Conservation (phyloP, 2,113 vertebrate species). For the Odocoileus hemionus region DNA sequence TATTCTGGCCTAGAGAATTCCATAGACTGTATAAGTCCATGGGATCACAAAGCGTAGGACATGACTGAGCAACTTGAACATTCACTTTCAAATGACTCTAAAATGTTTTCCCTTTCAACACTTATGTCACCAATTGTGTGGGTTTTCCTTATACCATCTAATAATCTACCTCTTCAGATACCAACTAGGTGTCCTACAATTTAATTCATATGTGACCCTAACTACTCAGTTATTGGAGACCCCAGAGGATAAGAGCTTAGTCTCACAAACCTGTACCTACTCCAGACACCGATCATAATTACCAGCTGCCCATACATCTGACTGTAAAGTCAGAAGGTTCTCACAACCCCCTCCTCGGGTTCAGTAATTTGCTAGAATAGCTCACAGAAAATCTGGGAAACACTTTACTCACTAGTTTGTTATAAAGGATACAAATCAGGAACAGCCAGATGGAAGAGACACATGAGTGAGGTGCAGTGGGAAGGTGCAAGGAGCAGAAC, state of each 20-base stretch:
- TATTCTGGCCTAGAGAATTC: not conserved
- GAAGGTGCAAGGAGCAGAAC: rapidly evolving
- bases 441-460: not conserved
- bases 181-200: not conserved
- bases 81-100: not conserved
- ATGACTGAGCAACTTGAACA: not conserved
- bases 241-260: not conserved
- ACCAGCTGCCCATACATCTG: rapidly evolving
- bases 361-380: not conserved
- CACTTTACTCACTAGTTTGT: not conserved
- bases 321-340: not conserved
- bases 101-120: not conserved
- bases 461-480: rapidly evolving
- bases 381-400: not conserved
- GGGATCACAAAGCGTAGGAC: not conserved
- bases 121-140: not conserved
- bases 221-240: not conserved
- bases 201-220: not conserved
- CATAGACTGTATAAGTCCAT: not conserved
- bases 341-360: not conserved
- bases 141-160: not conserved
- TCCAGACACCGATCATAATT: too few relatives aligned
- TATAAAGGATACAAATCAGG: not conserved
- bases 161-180: not conserved
- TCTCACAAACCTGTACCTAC: not conserved